A percentile compares a stretch with the other conserved stretches of the same genome.
phyloP scores from a whole-genome alignment of 2,113 vertebrate species.

The Pelusios castaneus region DNA sequence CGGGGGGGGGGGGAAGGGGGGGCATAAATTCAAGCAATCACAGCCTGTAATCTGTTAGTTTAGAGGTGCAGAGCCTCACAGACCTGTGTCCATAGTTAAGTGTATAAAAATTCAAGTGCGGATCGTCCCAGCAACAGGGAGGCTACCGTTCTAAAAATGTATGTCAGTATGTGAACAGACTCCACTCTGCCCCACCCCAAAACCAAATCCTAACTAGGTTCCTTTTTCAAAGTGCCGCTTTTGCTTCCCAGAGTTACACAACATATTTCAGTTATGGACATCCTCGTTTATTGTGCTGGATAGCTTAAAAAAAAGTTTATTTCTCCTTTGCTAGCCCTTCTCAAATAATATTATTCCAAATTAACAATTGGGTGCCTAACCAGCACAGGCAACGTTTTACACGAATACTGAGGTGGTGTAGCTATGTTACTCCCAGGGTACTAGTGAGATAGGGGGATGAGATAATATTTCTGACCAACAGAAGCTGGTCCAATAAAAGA shows the following conservation, averaged over 20 bases:
- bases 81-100: neutral
- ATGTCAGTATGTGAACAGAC: neutral
- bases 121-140: neutral
- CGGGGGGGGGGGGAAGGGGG: no score
- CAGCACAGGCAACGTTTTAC: neutral
- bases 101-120: neutral
- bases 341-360: neutral
- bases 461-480: neutral
- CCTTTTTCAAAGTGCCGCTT: slow-evolving; percentile 28
- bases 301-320: neutral
- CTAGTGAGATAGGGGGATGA: neutral
- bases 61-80: neutral
- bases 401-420: neutral
- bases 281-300: neutral
- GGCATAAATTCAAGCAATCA: neutral
- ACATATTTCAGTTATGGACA: slow-evolving; percentile 36
- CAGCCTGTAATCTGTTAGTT: neutral
- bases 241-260: slow-evolving; percentile 22
- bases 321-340: slow-evolving; percentile 38
- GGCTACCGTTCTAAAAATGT: neutral
- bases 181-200: slow-evolving; percentile 52
- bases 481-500: neutral
- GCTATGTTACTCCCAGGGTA: rapidly evolving
- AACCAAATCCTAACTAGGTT: slow-evolving; percentile 51
- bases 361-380: neutral